Evolutionary conservation across 1,140 invertebrate species (phyloP).

Genomic region (Drosophila pallidifrons): DNA sequence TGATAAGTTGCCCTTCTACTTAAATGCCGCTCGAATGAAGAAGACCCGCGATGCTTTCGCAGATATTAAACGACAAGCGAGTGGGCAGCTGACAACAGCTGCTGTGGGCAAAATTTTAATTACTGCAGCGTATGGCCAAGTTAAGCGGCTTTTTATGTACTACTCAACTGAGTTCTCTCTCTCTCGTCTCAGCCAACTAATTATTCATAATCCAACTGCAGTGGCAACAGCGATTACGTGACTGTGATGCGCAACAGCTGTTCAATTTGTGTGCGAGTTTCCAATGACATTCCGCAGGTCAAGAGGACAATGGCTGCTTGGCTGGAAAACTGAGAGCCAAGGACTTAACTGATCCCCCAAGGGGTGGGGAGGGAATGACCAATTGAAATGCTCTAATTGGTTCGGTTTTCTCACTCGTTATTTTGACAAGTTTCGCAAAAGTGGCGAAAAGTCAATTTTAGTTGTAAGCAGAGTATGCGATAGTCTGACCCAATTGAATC

Average conservation of each 20-base stretch:
- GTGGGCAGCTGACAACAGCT: conserved; percentile 31
- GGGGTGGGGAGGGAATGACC: not conserved
- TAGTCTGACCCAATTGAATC: not conserved
- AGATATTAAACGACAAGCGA: conserved; percentile 4
- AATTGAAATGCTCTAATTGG: conserved; percentile 4
- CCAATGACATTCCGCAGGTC: conserved; percentile 15
- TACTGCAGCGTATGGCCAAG: conserved; percentile 11
- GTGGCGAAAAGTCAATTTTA: not conserved
- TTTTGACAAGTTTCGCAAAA: not conserved
- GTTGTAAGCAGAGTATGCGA: not conserved
- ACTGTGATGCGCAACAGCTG: conserved; percentile 57
- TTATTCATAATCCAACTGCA: conserved; percentile 4
- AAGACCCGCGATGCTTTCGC: not conserved
- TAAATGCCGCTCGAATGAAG: not conserved
- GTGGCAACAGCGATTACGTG: conserved; percentile 13
- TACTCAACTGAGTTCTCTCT: not conserved
- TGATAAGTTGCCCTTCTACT: not conserved
- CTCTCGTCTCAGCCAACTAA: not conserved
- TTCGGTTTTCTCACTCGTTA: not conserved
- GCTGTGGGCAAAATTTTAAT: conserved; percentile 22
- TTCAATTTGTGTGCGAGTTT: conserved; percentile 28
- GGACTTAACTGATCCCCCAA: not conserved
- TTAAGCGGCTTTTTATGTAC: conserved; percentile 22
- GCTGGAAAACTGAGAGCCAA: conserved; percentile 6
- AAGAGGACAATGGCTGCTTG: not conserved